Evolutionary conservation across 2,888 invertebrate genomes (phyloP).

Genomic region (Eurois occulta): DNA sequence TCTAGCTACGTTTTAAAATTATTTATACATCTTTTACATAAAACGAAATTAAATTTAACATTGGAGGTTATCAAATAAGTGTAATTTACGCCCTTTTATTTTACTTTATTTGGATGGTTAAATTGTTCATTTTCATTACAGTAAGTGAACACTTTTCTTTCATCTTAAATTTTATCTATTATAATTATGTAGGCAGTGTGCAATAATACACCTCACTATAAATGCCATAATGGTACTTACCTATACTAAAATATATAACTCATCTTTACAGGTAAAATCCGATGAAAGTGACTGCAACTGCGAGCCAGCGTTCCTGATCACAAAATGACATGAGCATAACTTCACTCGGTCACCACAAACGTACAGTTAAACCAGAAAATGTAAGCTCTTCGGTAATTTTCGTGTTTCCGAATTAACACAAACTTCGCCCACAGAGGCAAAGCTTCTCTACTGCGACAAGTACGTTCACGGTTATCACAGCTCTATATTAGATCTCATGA

Average conservation of each 20-base stretch:
- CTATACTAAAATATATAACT: not conserved
- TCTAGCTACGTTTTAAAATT: not conserved
- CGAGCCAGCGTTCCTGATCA: constrained; percentile 78
- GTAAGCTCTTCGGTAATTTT: not conserved
- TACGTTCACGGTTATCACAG: not conserved
- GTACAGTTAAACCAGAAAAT: not conserved
- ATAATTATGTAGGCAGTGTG: not conserved
- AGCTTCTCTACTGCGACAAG: not conserved
- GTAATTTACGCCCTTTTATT: not conserved
- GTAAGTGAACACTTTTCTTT: not conserved
- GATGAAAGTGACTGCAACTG: constrained; percentile 85
- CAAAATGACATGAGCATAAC: constrained; percentile 51
- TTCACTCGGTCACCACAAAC: constrained; percentile 10
- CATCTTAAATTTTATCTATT: too few species aligned
- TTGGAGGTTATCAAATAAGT: not conserved
- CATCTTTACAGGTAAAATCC: constrained; percentile 77
- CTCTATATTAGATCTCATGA: not conserved
- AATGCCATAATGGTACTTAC: not conserved
- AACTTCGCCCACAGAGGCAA: not conserved
- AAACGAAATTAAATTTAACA: not conserved
- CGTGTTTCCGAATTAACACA: not conserved
- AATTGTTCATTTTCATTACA: not conserved
- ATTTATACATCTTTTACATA: not conserved
- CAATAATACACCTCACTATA: not conserved
- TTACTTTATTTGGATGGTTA: not conserved